A percentile compares a stretch with the other conserved stretches of the same genome.
Conservation (phyloP, 2,113 vertebrate species). For the Enhydra lutris region DNA sequence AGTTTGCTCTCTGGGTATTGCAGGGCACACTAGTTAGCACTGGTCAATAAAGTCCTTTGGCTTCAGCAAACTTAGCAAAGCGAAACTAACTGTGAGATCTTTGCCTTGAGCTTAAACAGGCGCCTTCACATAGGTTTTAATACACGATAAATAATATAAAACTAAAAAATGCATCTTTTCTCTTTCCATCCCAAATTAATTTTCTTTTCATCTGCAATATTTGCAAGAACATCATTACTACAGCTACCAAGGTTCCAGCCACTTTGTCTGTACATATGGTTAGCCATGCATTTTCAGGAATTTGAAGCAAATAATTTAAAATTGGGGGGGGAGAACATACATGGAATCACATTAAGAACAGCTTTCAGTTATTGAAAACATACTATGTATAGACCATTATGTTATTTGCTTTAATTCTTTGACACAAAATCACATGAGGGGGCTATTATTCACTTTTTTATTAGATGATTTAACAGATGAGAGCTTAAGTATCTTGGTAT, state of each 20-base stretch:
- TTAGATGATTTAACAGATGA: neutral
- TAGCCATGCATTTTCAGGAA: conserved; percentile 15
- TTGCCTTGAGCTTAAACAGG: neutral
- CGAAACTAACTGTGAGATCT: neutral
- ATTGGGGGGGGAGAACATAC: neutral
- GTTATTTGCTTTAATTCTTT: neutral
- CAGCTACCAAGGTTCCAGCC: neutral
- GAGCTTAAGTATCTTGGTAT: neutral
- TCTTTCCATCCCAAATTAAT: neutral
- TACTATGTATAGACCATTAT: neutral
- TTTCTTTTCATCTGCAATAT: neutral
- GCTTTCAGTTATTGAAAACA: neutral
- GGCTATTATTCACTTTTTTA: neutral
- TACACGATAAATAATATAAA: neutral
- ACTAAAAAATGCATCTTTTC: neutral
- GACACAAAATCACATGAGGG: neutral
- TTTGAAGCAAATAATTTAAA: conserved; percentile 31
- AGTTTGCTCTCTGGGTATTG: neutral
- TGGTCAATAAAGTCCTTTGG: neutral
- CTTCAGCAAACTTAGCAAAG: neutral
- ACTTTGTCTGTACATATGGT: neutral
- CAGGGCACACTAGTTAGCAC: neutral
- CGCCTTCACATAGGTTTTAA: neutral
- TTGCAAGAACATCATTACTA: neutral
- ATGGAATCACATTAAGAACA: neutral